Percentiles rank a stretch among this genome's conserved stretches.
Conservation (phyloP, 2,797 vertebrate species). For the Knipowitschia caucasica region DNA sequence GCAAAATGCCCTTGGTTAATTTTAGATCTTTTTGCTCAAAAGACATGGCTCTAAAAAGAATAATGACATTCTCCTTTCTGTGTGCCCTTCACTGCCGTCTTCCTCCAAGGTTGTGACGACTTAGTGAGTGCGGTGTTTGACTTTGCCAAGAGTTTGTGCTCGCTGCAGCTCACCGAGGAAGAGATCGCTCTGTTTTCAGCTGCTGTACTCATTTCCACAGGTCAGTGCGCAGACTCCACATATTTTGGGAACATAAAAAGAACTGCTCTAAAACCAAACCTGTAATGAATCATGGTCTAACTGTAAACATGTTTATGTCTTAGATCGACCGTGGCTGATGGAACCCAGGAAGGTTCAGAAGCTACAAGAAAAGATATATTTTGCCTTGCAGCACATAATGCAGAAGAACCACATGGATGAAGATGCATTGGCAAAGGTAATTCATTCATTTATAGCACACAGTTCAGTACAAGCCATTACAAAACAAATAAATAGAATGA, state of each 20-base stretch:
- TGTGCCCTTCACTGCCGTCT: slow-evolving; percentile 29
- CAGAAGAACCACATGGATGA: slow-evolving; percentile 99
- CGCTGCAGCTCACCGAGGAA: slow-evolving; percentile 96
- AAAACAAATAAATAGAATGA: too few relatives aligned
- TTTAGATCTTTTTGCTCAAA: slow-evolving; percentile 15
- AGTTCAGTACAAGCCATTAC: too few relatives aligned
- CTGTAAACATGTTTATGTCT: slow-evolving; percentile 2
- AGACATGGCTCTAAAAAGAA: slow-evolving; percentile 26
- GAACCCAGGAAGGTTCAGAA: slow-evolving; percentile 98
- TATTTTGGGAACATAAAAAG: slow-evolving; percentile 1
- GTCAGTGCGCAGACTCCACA: slow-evolving; percentile 64
- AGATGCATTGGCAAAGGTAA: slow-evolving; percentile 93
- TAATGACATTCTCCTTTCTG: slow-evolving; percentile 22
- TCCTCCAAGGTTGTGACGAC: slow-evolving; percentile 89
- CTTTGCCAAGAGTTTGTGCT: slow-evolving; percentile 98
- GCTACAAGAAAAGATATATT: slow-evolving; percentile 99
- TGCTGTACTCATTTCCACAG: slow-evolving; percentile 98
- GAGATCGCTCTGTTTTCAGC: slow-evolving; percentile 98
- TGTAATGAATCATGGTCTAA: neutral
- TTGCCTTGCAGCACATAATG: slow-evolving; percentile 99
- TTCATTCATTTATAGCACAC: slow-evolving; percentile 10
- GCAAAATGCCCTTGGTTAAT: neutral
- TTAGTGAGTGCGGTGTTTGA: slow-evolving; percentile 97
- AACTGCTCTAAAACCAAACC: neutral
- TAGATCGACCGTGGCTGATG: slow-evolving; percentile 97